Evolutionary conservation across 2,888 invertebrate species (phyloP), one percentile per base, ranked within the genome.

Genomic region (Galeopsomyia nigrocyanea): DNA sequence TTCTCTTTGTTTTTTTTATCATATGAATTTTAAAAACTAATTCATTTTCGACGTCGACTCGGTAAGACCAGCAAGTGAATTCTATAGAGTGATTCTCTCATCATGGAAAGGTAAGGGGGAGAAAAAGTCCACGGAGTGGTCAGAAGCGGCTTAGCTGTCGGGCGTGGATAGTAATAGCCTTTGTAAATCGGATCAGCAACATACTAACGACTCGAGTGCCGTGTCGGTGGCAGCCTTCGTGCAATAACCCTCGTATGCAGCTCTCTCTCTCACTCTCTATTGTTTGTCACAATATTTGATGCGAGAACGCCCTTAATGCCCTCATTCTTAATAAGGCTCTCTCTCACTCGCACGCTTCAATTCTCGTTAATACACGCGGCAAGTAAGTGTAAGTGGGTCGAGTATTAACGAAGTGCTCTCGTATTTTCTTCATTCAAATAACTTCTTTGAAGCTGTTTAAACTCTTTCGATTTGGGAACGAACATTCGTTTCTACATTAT

Each of bases 131-230:
- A 53, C 10, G 26, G 47, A 46, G 46, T 46, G 19, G 53, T 31
- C 31, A 21, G 60, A 51, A 61, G 55, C 46, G n/a, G 63, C 51
- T 70, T 71, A 66, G 65, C 31, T 31, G 3, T 55, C 39, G n/a
- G 58, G 60, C 55, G 65, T 19, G 55, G 61, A 71, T 62, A 67
- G 62, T 56, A 66, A 65, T 71, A 71, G 65, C 66, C 61, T 71
- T 61, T 65, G 63, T 47, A 72, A 72, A 68, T 72, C 63, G 72
- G 72, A 72, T 72, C 58, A 72, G 10, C n/a, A n/a, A n/a, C n/a
- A n/a, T n/a, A n/a, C n/a, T n/a, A 31, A 7, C 67, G 72, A 58
- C 57, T 71, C 50, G 67, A 72, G n/a, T n/a, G 57, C 67, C 21
- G 47, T 53, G 50, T 51, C 39, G 65, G 49, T 51, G 50, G 60